Percentiles rank a stretch among this genome's conserved stretches.
These are phyloP conservation scores for Apodemus sylvaticus DNA, from an alignment of 2,113 vertebrate species.

Conservation along the genomic window DNA sequence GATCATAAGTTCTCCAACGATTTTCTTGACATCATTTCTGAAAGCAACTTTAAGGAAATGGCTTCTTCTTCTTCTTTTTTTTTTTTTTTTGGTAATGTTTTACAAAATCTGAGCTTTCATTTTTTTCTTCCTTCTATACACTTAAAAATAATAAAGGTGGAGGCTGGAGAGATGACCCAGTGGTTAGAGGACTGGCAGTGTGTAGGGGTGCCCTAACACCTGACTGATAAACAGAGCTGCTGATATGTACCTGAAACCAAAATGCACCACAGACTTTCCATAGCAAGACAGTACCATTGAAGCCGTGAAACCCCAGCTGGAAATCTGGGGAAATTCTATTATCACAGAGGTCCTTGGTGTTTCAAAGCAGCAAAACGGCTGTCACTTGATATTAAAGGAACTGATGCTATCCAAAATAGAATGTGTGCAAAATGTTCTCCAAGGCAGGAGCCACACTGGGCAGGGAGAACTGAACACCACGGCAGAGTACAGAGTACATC, in stretches of 20 bases:
- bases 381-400: slow-evolving; percentile 30
- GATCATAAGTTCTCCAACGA: neutral
- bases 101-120: neutral
- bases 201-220: neutral
- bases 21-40: slow-evolving; percentile 35
- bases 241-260: slow-evolving; percentile 72
- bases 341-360: slow-evolving; percentile 16
- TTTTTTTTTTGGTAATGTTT: neutral
- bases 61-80: neutral
- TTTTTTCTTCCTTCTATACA: neutral
- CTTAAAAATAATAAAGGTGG: slow-evolving; percentile 36
- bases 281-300: neutral
- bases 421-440: neutral
- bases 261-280: neutral
- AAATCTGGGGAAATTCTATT: slow-evolving; percentile 87
- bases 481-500: accelerated
- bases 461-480: neutral
- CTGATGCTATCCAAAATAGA: neutral
- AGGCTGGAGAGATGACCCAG: neutral
- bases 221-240: neutral
- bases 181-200: neutral
- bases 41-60: slow-evolving; percentile 34
- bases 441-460: neutral
- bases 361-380: slow-evolving; percentile 67
- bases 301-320: slow-evolving; percentile 23